Conservation (phyloP, 1,140 invertebrate genomes). For the Zelostemma sp. region DNA sequence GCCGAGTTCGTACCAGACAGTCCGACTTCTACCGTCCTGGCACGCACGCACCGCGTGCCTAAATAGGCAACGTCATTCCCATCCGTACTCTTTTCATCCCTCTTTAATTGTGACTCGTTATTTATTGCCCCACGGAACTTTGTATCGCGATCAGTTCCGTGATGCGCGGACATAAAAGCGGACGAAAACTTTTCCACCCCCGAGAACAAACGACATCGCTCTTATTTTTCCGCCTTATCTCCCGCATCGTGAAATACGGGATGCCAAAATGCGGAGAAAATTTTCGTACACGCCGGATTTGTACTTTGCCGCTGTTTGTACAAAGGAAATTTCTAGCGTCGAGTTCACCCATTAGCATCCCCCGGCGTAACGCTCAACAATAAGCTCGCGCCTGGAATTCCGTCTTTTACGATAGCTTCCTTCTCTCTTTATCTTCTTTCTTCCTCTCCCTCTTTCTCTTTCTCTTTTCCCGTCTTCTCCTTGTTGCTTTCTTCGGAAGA, state of each 20-base stretch:
- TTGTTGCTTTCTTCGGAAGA: slow-evolving; percentile 28
- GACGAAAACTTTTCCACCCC: slow-evolving; percentile 33
- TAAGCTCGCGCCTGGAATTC: slow-evolving; percentile 38
- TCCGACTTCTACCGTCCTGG: slow-evolving; percentile 39
- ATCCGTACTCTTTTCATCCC: slow-evolving; percentile 16
- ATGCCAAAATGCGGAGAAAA: slow-evolving; percentile 6
- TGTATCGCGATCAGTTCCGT: slow-evolving; percentile 51
- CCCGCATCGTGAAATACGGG: not conserved
- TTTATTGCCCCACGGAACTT: slow-evolving; percentile 50
- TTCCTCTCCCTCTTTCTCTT: slow-evolving; percentile 7
- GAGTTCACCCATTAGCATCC: slow-evolving; percentile 40
- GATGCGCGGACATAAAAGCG: slow-evolving; percentile 48
- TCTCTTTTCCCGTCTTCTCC: not conserved
- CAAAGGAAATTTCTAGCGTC: slow-evolving; percentile 38
- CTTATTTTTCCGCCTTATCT: slow-evolving; percentile 3
- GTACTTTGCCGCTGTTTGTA: slow-evolving; percentile 24
- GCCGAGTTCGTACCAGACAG: slow-evolving; percentile 53
- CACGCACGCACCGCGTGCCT: slow-evolving; percentile 40
- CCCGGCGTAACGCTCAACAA: slow-evolving; percentile 43
- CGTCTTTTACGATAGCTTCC: slow-evolving; percentile 35
- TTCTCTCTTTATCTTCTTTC: slow-evolving; percentile 25
- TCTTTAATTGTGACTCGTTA: slow-evolving; percentile 53
- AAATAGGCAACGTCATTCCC: slow-evolving; percentile 26
- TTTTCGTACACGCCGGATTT: slow-evolving; percentile 15
- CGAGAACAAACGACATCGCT: slow-evolving; percentile 16